Base-by-base conservation (phyloP, 2,797 vertebrate species). In the Bovichtus diacanthus region DNA sequence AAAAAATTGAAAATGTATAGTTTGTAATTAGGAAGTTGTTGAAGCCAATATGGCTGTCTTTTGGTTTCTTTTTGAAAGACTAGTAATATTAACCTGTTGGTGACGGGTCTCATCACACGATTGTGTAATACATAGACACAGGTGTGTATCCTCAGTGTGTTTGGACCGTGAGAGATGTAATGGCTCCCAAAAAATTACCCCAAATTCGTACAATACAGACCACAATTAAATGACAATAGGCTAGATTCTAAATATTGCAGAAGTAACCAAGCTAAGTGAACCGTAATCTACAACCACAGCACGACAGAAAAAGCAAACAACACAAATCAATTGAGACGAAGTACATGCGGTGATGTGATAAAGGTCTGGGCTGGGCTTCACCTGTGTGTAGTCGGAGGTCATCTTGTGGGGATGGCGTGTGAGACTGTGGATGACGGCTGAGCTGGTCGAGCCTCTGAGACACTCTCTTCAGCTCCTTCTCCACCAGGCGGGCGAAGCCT, bases 371-470 rank as follows among this genome's bases (percentile, higher is more conserved):
- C 31, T 34, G 19, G 21, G 19, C 21, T 53, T 80, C 70, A 92
- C 92, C 90, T 82, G 69, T 63, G 38, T 85, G 80, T 18, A 46
- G 53, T 27, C 54, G 51, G 11, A 29, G 77, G 31, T 50, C 58
- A 10, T 74, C 65, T 1, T 23, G 58, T 23, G 62, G 58, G 4
- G 70, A 21, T 0, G 65, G 23, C 3, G 84, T 82, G 51, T 71
- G 55, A 51, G 87, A 9, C 44, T 69, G 59, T 29, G 65, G 81
- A 15, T 79, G 81, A 19, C 9, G 84, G 29, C 74, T 80, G 62
- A 95, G 88, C 60, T 77, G 87, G 68, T 95, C 93, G 0, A 95
- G 87, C 60, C 77, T 91, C 83, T 87, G 85, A 11, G 89, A 90
- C 63, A 95, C 84, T 80, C 64, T 91, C 85, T 86, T 87, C 49